These are phyloP conservation scores for Phymatocera aterrima DNA, from an alignment of 2,888 invertebrate species.

Conservation along the genomic window DNA sequence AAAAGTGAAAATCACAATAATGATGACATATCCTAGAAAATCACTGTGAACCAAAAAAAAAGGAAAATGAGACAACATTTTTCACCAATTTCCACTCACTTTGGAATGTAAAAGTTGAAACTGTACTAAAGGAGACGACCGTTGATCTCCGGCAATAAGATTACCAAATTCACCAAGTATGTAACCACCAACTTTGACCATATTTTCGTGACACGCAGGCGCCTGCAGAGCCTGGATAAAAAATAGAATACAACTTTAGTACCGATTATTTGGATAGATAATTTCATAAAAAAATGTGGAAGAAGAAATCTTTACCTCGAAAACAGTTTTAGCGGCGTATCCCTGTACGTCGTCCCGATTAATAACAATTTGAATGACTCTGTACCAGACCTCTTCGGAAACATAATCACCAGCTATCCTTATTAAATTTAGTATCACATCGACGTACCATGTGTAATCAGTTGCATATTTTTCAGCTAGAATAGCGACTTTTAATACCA, in stretches of 20 bases:
- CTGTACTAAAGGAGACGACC: conserved; percentile 97
- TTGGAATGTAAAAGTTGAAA: conserved; percentile 99
- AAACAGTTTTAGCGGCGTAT: conserved; percentile 99
- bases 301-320: conserved; percentile 81
- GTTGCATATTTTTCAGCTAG: conserved; percentile 99
- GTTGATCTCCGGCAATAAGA: conserved; percentile 98
- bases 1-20: conserved; percentile 73
- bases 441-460: conserved; percentile 99
- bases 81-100: conserved; percentile 67
- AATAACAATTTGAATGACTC: conserved; percentile 99
- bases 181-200: conserved; percentile 99
- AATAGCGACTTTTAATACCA: conserved; percentile 99
- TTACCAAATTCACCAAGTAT: conserved; percentile 99
- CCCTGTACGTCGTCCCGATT: conserved; percentile 99
- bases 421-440: conserved; percentile 98
- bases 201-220: conserved; percentile 99
- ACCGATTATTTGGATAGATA: too few species aligned
- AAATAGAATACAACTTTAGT: background rate
- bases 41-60: conserved; percentile 12
- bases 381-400: conserved; percentile 99
- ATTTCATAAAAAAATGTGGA: conserved; percentile 35
- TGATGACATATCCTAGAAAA: background rate
- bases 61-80: background rate
- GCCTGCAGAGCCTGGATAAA: conserved; percentile 90
- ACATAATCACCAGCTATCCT: conserved; percentile 99